These are phyloP conservation scores for Halocynthia aurantium DNA, from an alignment of 23 tunicate species.

Conservation along the genomic window DNA sequence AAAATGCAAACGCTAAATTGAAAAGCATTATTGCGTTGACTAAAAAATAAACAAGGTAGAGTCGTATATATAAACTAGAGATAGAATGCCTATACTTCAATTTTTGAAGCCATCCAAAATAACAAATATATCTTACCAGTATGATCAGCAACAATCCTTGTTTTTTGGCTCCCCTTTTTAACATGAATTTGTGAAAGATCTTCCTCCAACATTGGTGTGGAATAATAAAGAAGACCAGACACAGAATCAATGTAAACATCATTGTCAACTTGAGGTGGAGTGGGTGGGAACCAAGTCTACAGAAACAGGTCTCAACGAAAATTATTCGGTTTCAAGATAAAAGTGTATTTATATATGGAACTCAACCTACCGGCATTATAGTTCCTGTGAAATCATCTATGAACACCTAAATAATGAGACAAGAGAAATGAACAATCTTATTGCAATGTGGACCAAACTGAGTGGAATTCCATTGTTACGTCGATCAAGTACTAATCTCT, in stretches of 20 bases:
- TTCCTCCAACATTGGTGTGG: slow-evolving; percentile 42
- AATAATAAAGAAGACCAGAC: slow-evolving; percentile 32
- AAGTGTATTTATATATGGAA: neutral
- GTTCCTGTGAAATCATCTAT: slow-evolving; percentile 61
- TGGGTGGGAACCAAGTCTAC: slow-evolving; percentile 88
- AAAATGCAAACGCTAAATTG: no score
- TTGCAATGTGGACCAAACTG: no score
- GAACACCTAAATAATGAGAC: slow-evolving; percentile 37
- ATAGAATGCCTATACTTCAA: no score
- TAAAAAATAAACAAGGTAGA: no score
- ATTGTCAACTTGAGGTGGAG: slow-evolving; percentile 84
- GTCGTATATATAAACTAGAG: no score
- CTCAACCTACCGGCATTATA: slow-evolving; percentile 80
- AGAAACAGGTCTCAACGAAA: neutral
- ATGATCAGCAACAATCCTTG: slow-evolving; percentile 1
- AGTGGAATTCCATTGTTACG: no score
- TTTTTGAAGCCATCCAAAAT: neutral
- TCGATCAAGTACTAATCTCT: no score
- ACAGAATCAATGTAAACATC: slow-evolving; percentile 57
- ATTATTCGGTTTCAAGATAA: neutral
- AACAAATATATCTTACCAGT: neutral
- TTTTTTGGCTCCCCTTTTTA: slow-evolving; percentile 20
- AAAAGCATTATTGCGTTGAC: no score
- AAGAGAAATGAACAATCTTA: slow-evolving; percentile 1
- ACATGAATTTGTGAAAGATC: slow-evolving; percentile 51